These are phyloP conservation scores for Isichthys henryi DNA, from an alignment of 2,113 vertebrate genomes.

Conservation along the genomic window DNA sequence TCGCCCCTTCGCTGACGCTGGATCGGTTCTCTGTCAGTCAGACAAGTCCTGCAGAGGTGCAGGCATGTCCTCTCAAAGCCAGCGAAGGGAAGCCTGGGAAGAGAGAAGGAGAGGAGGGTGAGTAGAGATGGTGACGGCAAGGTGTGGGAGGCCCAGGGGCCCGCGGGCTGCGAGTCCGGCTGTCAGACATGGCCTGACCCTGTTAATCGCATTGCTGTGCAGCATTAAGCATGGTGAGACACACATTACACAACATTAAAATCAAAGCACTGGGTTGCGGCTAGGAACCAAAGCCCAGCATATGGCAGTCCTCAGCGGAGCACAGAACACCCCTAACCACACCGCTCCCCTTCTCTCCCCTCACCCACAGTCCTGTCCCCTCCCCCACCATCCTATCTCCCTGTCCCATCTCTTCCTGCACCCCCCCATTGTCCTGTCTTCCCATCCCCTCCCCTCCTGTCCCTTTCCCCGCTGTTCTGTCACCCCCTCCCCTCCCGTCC, in stretches of 20 bases:
- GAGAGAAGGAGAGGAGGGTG: conserved; percentile 29
- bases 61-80: background rate
- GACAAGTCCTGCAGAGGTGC: background rate
- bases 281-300: background rate
- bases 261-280: background rate
- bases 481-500: too few relatives aligned
- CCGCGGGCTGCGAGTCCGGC: background rate
- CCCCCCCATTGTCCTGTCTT: background rate
- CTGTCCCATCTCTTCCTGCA: background rate
- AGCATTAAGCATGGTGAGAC: background rate
- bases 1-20: conserved; percentile 23
- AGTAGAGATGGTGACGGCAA: background rate
- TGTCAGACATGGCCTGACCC: background rate
- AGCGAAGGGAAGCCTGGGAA: conserved; percentile 38
- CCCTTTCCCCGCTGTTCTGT: too few relatives aligned
- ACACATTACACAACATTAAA: background rate
- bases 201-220: background rate
- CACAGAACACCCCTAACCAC: background rate
- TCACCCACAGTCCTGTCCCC: background rate
- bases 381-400: background rate
- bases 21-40: conserved; percentile 25
- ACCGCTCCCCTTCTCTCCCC: background rate
- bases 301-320: background rate
- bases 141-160: background rate
- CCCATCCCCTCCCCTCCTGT: background rate